Conservation (phyloP, 2,888 invertebrate species). For the Minunthozetes semirufus region DNA sequence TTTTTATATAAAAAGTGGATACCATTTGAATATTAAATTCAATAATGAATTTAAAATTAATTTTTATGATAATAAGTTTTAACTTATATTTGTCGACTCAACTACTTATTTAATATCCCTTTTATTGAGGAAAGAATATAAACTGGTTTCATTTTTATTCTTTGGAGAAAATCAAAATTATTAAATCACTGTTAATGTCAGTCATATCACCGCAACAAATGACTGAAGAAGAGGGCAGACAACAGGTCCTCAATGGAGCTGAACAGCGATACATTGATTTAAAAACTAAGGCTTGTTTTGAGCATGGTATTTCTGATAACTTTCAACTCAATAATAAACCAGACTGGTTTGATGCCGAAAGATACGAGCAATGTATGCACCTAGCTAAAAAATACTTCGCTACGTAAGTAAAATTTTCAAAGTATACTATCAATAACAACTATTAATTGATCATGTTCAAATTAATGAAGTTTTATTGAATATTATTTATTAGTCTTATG, state of each 20-base stretch:
- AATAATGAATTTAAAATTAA: no score
- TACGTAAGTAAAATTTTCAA: conserved; percentile 28
- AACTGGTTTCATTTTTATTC: no score
- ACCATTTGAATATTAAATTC: no score
- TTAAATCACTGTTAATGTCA: no score
- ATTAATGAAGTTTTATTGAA: background rate
- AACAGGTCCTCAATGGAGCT: background rate
- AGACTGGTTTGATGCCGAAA: conserved; percentile 33
- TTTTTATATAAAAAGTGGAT: no score
- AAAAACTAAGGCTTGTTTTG: conserved; percentile 1
- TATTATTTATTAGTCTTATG: background rate
- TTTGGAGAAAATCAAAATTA: no score
- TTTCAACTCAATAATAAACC: conserved; percentile 19
- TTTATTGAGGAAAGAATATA: no score
- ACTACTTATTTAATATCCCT: no score
- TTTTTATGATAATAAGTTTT: no score
- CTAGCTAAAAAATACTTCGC: conserved; percentile 27
- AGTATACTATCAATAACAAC: no score
- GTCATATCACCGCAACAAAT: background rate
- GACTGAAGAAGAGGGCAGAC: background rate
- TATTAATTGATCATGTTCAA: background rate
- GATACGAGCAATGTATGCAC: conserved; percentile 15
- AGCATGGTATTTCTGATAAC: conserved; percentile 12
- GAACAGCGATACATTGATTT: conserved; percentile 4
- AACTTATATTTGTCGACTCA: no score